Base-by-base conservation (phyloP, 2,113 vertebrate species). In the Periophthalmodon schlosseri region DNA sequence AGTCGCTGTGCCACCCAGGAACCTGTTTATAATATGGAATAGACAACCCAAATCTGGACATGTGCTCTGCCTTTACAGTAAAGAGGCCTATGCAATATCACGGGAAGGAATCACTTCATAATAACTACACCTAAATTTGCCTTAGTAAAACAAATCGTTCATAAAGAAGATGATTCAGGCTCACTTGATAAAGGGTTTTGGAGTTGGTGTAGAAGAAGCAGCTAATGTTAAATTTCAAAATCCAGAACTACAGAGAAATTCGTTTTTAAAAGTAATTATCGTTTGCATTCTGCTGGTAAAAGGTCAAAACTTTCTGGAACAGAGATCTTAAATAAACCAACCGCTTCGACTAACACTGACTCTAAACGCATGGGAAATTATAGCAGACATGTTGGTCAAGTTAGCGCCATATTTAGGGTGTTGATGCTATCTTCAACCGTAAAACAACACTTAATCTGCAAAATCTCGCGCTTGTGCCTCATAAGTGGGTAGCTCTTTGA, bases 1-100 rank as follows among this genome's bases (percentile, higher is more conserved):
- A 68, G 60, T 8, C 15, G 82, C 52, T 78, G 21, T 65, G 75
- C 71, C 66, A 65, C 74, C 68, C 28, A 49, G 49, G 56, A 69
- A 47, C 50, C 70, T 15, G 0, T 75, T 60, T 13, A 49, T n/a
- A 33, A 39, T 12, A 3, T 73, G 77, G 63, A 72, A 71, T 44
- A 74, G 33, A 66, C 60, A 78, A 80, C 4, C 60, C 49, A 61
- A 52, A 61, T 73, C 39, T 0, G 14, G 77, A 11, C 72, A 39
- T 69, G 3, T 36, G 50, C 61, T 74, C 49, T 44, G 36, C 65
- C 13, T 2, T 68, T 5, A 68, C n/a, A 23, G 39, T 47, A 13
- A 39, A 36, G 58, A 28, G 0, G 21, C 39, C 18, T 39, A 65
- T n/a, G 44, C 4, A 44, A n/a, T 39, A 20, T 64, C 34, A 18